These are phyloP conservation scores for Heliconius charithonia DNA, from an alignment of 2,888 invertebrate genomes.

Conservation along the genomic window DNA sequence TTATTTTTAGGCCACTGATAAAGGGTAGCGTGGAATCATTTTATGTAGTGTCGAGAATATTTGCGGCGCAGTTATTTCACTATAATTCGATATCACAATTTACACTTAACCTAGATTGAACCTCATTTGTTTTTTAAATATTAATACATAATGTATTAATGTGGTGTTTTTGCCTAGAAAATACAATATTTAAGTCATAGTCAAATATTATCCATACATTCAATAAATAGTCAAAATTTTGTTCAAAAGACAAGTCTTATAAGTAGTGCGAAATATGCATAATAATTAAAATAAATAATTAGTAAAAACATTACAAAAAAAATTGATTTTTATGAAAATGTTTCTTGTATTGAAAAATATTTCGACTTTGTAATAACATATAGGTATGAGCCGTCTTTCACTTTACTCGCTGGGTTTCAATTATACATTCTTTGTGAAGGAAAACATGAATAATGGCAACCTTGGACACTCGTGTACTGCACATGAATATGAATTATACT, in stretches of 20 bases:
- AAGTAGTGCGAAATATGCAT: too few species aligned
- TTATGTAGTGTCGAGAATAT: constrained; percentile 1
- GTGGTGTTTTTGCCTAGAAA: too few species aligned
- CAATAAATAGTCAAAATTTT: too few species aligned
- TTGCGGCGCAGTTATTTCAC: background rate
- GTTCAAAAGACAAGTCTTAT: too few species aligned
- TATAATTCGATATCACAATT: background rate
- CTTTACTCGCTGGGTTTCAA: constrained; percentile 13
- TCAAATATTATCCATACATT: too few species aligned
- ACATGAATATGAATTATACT: constrained; percentile 35
- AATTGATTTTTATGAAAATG: too few species aligned
- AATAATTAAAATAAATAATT: too few species aligned
- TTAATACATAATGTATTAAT: background rate
- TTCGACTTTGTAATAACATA: background rate
- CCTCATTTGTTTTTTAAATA: background rate
- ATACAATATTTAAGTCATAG: too few species aligned
- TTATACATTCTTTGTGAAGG: constrained; percentile 29
- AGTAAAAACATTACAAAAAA: too few species aligned
- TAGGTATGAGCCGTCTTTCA: background rate
- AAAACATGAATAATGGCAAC: constrained; percentile 37
- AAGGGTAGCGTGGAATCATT: constrained; percentile 5
- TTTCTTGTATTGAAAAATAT: background rate
- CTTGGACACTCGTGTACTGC: constrained; percentile 32
- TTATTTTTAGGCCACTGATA: constrained; percentile 15
- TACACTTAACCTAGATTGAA: background rate